Evolutionary conservation across 1,140 invertebrate genomes (phyloP).

Genomic region (Eurosta solidaginis): DNA sequence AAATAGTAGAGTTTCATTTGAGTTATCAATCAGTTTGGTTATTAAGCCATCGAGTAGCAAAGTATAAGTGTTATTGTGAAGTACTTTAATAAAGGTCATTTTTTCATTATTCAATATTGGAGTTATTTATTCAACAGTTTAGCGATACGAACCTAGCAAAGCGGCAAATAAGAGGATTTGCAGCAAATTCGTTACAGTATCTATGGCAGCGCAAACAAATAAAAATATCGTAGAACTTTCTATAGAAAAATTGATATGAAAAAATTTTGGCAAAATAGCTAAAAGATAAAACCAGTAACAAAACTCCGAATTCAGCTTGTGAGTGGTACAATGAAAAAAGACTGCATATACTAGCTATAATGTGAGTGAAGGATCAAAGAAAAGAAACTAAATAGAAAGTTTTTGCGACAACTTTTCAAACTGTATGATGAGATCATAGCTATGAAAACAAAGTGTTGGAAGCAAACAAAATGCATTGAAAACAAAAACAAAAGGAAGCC

Average conservation of each 20-base stretch:
- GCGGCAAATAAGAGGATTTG: too few relatives aligned
- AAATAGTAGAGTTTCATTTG: too few relatives aligned
- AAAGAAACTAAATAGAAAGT: not conserved
- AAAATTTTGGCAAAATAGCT: not conserved
- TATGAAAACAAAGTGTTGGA: not conserved
- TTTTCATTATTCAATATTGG: too few relatives aligned
- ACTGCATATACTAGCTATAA: too few relatives aligned
- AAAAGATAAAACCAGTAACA: not conserved
- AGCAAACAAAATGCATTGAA: not conserved
- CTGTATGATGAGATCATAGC: not conserved
- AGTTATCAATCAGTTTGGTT: too few relatives aligned
- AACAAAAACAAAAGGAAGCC: not conserved
- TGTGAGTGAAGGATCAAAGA: not conserved
- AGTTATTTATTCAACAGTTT: too few relatives aligned
- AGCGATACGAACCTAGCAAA: too few relatives aligned
- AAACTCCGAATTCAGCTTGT: not conserved
- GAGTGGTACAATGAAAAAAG: not conserved
- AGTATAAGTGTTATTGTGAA: too few relatives aligned
- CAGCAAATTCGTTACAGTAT: too few relatives aligned
- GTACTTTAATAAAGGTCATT: too few relatives aligned
- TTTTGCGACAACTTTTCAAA: not conserved
- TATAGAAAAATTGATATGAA: not conserved
- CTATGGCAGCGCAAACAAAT: not conserved
- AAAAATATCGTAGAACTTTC: not conserved
- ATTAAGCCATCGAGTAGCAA: too few relatives aligned